phyloP scores from a whole-genome alignment of 2,113 vertebrate species.

The Megaceryle torquata region DNA sequence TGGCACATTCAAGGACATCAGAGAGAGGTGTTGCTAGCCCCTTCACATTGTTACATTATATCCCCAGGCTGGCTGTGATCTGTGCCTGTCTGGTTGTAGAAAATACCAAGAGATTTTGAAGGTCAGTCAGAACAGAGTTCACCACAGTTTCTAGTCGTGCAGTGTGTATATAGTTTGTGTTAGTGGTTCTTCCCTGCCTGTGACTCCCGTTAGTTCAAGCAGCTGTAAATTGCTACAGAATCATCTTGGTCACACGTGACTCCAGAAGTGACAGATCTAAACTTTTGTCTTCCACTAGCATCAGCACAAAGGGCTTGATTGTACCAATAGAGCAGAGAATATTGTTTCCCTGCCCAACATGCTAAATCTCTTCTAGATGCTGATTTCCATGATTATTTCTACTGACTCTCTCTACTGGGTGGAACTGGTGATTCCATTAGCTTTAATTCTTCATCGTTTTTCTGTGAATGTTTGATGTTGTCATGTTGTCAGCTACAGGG shows the following conservation, averaged over 20 bases:
- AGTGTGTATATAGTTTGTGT: not conserved
- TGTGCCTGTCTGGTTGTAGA: not conserved
- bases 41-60: not conserved
- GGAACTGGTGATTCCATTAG: not conserved
- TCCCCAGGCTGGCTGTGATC: not conserved
- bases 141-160: not conserved
- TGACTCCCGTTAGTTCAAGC: not conserved
- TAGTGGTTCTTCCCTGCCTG: rapidly evolving
- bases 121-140: not conserved
- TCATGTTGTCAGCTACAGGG: not conserved
- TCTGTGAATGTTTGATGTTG: not conserved
- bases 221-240: not conserved
- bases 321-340: not conserved
- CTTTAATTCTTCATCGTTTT: not conserved
- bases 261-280: not conserved
- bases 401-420: not conserved
- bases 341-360: not conserved
- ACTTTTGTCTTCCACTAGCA: not conserved
- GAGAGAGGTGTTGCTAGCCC: not conserved
- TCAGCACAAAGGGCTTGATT: not conserved
- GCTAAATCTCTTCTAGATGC: not conserved
- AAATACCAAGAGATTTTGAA: not conserved
- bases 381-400: not conserved
- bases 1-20: not conserved
- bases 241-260: not conserved